Evolutionary conservation across 1,140 invertebrate species (phyloP), one percentile per base, ranked within the genome.

Genomic region (Procambarus clarkii): DNA sequence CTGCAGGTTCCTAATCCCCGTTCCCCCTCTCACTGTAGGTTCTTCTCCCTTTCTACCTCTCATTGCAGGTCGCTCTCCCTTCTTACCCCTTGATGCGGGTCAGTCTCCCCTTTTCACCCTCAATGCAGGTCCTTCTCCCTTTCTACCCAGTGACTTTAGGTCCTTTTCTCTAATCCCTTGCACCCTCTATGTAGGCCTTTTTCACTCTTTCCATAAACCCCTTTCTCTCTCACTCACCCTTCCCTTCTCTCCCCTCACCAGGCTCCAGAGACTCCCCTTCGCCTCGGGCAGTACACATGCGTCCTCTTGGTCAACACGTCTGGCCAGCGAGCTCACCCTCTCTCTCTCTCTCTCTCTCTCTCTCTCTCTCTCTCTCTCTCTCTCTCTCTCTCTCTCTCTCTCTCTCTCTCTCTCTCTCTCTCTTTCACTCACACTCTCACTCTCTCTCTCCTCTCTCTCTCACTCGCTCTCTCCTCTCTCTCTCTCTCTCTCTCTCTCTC

Each of bases 291-390:
- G 11, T 34, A 79, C 58, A 64, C 21, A 50, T 79, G 46, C n/a
- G 24, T 76, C 79, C 54, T 24, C 54, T 69, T 21, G 44, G 54
- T 74, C 54, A 24, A 44, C 80, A 58, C 58, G 15, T 3, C 79
- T n/a, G 44, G 44, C 48, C 79, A 64, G 13, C 60, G 34, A 11
- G 7, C 21, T 58, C 24, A 18, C 79, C 5, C 21, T n/a, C 48
- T 58, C 81, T 13, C 81, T 85, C 82, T 46, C 82, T 74, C 82
- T 85, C 60, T 85, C 82, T 46, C 82, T 74, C 24, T 83, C 81
- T 64, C 64, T n/a, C 46, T 71, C 69, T 9, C 69, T 74, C 21
- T 77, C 85, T 77, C 76, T 86, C 74, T 86, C 45, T 86, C 85
- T 77, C 48, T 86, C 71, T 86, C 74, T 77, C 71, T 46, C 74